phyloP scores from a whole-genome alignment of 2,113 vertebrate genomes.

The Clarias gariepinus region DNA sequence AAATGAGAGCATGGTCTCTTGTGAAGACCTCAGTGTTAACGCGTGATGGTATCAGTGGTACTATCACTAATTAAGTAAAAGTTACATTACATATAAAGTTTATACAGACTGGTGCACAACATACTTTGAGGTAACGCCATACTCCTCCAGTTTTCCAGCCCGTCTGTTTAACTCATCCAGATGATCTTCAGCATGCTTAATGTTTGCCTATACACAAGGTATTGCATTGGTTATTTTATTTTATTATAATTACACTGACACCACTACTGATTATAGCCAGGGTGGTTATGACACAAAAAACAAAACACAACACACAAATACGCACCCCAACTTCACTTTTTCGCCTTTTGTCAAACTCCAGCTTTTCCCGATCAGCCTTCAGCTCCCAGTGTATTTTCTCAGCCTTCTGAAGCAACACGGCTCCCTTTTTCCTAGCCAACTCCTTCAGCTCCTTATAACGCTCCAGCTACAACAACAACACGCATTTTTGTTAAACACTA shows the following conservation, averaged over 20 bases:
- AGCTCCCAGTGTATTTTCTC: constrained; percentile 85
- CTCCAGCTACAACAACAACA: constrained; percentile 70
- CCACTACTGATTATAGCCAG: neutral
- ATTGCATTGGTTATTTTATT: neutral
- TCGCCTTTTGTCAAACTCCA: constrained; percentile 79
- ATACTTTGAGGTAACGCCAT: constrained; percentile 81
- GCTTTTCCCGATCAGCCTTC: constrained; percentile 78
- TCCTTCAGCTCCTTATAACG: constrained; percentile 87
- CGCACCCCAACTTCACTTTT: constrained; percentile 82
- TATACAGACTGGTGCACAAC: constrained; percentile 47
- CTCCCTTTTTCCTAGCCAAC: constrained; percentile 76
- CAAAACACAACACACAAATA: neutral
- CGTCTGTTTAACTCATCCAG: constrained; percentile 79
- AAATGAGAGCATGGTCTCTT: neutral
- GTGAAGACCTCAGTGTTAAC: neutral
- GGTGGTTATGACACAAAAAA: too few relatives aligned
- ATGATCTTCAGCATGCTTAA: constrained; percentile 76
- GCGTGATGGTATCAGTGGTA: too few relatives aligned
- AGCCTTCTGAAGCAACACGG: constrained; percentile 76
- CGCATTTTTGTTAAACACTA: neutral
- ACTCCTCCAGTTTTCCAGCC: constrained; percentile 85
- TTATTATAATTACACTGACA: neutral
- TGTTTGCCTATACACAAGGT: constrained; percentile 69
- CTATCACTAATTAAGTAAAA: too few relatives aligned
- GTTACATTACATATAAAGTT: neutral